A percentile compares a stretch with the other conserved stretches of the same genome.
Evolutionary conservation across 2,113 vertebrate genomes (phyloP).

Genomic region (Miniopterus natalensis): DNA sequence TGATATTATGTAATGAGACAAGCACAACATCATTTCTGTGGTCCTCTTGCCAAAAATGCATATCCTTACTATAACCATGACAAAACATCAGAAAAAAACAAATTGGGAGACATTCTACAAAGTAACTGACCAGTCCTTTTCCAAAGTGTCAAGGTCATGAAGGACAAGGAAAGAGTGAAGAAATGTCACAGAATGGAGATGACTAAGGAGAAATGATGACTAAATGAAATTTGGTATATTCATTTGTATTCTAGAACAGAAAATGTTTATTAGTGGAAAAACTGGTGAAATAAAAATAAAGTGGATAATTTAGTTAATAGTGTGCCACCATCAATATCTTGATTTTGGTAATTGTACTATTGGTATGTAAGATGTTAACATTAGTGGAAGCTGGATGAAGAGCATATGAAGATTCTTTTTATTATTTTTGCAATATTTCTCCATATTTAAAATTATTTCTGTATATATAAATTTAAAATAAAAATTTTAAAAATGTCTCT

Average conservation of each 20-base stretch:
- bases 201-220: background rate
- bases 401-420: slow-evolving; percentile 44
- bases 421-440: slow-evolving; percentile 59
- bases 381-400: slow-evolving; percentile 47
- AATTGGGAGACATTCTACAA: background rate
- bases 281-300: slow-evolving; percentile 29
- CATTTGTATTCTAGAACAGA: slow-evolving; percentile 21
- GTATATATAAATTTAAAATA: slow-evolving; percentile 32
- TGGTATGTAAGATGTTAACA: slow-evolving; percentile 51
- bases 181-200: background rate
- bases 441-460: slow-evolving; percentile 69
- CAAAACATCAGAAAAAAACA: background rate
- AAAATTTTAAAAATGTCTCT: slow-evolving; percentile 12
- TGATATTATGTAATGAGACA: background rate
- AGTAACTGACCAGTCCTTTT: slow-evolving; percentile 41
- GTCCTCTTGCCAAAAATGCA: slow-evolving; percentile 6
- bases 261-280: slow-evolving; percentile 38
- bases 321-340: slow-evolving; percentile 41
- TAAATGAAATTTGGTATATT: slow-evolving; percentile 45
- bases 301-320: slow-evolving; percentile 18
- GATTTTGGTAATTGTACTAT: slow-evolving; percentile 50
- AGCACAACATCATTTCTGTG: background rate
- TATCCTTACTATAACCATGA: background rate
- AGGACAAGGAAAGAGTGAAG: slow-evolving; percentile 17
- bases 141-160: slow-evolving; percentile 43